phyloP scores from a whole-genome alignment of 2,888 invertebrate genomes.

The Cephalotes varians region DNA sequence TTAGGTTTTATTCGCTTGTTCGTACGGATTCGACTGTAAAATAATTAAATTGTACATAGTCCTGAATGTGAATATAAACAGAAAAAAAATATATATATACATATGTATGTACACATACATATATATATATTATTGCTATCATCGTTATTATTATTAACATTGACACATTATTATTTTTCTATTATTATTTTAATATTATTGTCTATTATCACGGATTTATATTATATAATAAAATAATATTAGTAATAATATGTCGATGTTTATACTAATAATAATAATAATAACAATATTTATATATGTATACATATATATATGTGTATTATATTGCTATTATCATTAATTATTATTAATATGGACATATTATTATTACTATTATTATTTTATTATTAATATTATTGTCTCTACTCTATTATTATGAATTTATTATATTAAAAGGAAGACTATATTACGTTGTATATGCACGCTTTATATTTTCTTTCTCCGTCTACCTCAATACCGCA shows the following conservation, averaged over 20 bases:
- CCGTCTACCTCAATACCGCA: constrained; percentile 44
- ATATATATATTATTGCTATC: constrained; percentile 74
- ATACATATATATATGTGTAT: constrained; percentile 74
- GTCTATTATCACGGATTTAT: constrained; percentile 81
- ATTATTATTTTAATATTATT: constrained; percentile 81
- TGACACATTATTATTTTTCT: constrained; percentile 72
- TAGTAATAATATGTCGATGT: constrained; percentile 73
- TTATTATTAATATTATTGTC: constrained; percentile 83
- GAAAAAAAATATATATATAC: constrained; percentile 75
- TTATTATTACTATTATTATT: constrained; percentile 78
- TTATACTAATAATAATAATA: constrained; percentile 79
- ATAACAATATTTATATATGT: constrained; percentile 74
- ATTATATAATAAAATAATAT: constrained; percentile 83
- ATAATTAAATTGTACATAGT: constrained; percentile 84
- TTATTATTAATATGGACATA: constrained; percentile 76
- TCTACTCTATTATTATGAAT: constrained; percentile 82
- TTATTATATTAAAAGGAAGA: constrained; percentile 85
- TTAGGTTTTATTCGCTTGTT: constrained; percentile 81
- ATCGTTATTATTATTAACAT: constrained; percentile 71
- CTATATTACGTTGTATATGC: constrained; percentile 81
- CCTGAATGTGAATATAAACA: constrained; percentile 86
- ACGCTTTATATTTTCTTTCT: constrained; percentile 64
- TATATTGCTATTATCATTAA: constrained; percentile 77
- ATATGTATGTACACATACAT: constrained; percentile 64
- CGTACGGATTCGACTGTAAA: constrained; percentile 84